phyloP scores from a whole-genome alignment of 2,888 invertebrate species.

The Pteria penguin region DNA sequence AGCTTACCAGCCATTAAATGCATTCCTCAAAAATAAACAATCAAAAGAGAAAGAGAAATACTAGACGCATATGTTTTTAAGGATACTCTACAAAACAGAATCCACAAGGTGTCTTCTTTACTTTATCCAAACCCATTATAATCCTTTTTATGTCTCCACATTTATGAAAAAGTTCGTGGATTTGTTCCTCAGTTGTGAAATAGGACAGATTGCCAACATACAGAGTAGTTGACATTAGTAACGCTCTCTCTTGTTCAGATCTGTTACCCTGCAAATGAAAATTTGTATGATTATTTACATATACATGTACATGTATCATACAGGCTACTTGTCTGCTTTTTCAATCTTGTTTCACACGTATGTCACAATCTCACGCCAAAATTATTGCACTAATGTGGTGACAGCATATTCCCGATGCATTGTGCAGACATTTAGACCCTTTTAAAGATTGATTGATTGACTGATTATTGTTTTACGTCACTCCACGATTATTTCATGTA shows the following conservation, averaged over 20 bases:
- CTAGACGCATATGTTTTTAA: too few species aligned
- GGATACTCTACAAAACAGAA: conserved; percentile 98
- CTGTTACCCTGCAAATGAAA: conserved; percentile 74
- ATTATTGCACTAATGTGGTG: too few species aligned
- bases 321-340: not conserved
- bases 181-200: conserved; percentile 99
- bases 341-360: too few species aligned
- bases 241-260: conserved; percentile 74
- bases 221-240: conserved; percentile 85
- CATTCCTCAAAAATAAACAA: too few species aligned
- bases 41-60: too few species aligned
- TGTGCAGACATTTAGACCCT: too few species aligned
- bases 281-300: conserved; percentile 3
- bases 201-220: conserved; percentile 99
- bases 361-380: too few species aligned
- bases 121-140: conserved; percentile 98
- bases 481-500: too few species aligned
- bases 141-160: conserved; percentile 96
- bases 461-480: too few species aligned
- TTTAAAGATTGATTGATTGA: too few species aligned
- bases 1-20: too few species aligned
- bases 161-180: conserved; percentile 96
- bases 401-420: too few species aligned
- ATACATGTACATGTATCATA: not conserved
- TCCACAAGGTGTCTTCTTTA: conserved; percentile 98